Conservation (phyloP, 2,113 vertebrate genomes). For the Petroica traversi region DNA sequence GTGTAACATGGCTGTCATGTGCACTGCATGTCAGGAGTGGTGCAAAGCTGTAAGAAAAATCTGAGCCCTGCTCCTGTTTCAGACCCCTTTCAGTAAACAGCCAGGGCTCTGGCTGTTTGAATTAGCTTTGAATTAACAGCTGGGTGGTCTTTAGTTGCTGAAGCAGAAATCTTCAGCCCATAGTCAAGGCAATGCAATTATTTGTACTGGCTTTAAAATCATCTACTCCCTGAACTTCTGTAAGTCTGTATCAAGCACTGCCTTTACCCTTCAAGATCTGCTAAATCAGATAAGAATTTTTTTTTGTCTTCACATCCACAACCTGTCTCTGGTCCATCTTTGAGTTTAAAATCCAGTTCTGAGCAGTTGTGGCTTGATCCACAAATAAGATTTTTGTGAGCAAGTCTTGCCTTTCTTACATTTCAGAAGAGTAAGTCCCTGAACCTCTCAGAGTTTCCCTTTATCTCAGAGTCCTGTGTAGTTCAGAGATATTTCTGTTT, state of each 20-base stretch:
- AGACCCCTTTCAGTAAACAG: background rate
- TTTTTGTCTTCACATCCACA: background rate
- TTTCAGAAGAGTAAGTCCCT: background rate
- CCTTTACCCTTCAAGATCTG: background rate
- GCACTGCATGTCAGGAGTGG: background rate
- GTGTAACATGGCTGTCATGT: background rate
- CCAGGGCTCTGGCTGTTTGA: background rate
- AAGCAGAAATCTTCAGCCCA: background rate
- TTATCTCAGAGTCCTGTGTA: background rate
- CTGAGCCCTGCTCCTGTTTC: background rate
- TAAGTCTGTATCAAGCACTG: background rate
- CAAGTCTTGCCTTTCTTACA: background rate
- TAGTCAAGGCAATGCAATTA: background rate
- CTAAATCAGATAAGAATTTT: background rate
- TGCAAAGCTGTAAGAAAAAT: background rate
- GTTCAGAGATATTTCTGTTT: background rate
- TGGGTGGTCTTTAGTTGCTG: background rate
- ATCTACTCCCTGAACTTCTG: background rate
- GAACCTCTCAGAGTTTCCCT: background rate
- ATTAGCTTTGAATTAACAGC: conserved; percentile 15
- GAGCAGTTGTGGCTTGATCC: background rate
- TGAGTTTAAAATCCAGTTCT: background rate
- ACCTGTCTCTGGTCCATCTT: background rate
- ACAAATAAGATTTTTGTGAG: background rate
- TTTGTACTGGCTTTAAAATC: conserved; percentile 20